Evolutionary conservation across 2,113 vertebrate genomes (phyloP), one percentile per base, ranked within the genome.

Genomic region (Sinosuthora webbiana): DNA sequence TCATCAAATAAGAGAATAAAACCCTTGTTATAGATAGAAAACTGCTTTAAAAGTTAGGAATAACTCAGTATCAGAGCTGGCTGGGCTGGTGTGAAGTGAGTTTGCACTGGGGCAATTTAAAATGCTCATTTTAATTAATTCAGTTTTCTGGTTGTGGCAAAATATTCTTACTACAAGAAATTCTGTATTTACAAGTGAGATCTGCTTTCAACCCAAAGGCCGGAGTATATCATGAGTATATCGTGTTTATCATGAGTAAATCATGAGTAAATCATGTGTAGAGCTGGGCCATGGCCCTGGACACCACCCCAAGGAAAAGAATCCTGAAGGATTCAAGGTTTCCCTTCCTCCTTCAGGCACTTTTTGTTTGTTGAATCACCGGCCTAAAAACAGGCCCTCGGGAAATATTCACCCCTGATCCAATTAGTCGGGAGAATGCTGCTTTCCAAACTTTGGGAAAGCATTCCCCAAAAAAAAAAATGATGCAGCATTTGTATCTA

Each of bases 351-450:
- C 90, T 62, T 83, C 2, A 52, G 76, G 82, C 68, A 57, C 75
- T 65, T 90, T 89, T 85, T 78, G 73, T 92, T 93, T 90, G 75
- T 91, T 95, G 93, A 95, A 57, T 91, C 87, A 69, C 49, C 87
- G 19, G 2, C 87, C 71, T 77, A 65, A 95, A 95, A 96, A 95
- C 83, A 93, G 67, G 15, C 50, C 57, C 89, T 91, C 59, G 57
- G 71, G 6, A 95, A 94, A 64, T 52, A 71, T 91, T 95, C 90
- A 85, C n/a, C 83, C 75, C 50, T 75, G 44, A 76, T 94, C 82
- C 74, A 56, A 95, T 96, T 93, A 94, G 89, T 24, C 62, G 78
- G 65, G 84, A 93, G 70, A 91, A 89, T 24, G 42, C 81, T 87
- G 21, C 83, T 95, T 83, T 87, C 89, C 78, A 73, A 57, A 76